Evolutionary conservation across 2,113 vertebrate genomes (phyloP), one percentile per base, ranked within the genome.

Genomic region (Oophaga pumilio): DNA sequence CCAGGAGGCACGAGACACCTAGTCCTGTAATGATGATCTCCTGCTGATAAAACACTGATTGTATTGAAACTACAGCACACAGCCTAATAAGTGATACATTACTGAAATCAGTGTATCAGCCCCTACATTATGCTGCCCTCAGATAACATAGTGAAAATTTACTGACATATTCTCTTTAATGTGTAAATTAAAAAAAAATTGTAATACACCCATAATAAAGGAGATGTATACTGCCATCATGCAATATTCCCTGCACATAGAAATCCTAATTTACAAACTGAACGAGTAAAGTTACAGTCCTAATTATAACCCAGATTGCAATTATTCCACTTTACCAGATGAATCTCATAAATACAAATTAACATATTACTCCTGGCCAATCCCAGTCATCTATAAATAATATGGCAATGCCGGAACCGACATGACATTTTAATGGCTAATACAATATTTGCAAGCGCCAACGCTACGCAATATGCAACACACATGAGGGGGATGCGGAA

Each of bases 251-350:
- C 22, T 20, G 79, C 66, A 43, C 20, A 50, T 82, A 66, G 49
- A 82, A 33, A 82, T 50, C 64, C 69, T 82, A 20, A 82, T 66
- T 82, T 66, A 82, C 60, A 52, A 43, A 68, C 28, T 52, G 33
- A 66, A 66, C 52, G 43, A 82, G 43, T n/a, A 33, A 82, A 82
- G 60, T 68, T 64, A 22, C 22, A 69, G 15, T 69, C 22, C 50
- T 83, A 49, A 53, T 53, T 83, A 33, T 59, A 69, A 17, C 18
- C 20, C 18, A 68, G 22, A 66, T 59, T 85, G 26, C 20, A 17
- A 64, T 74, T 76, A 85, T 59, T 43, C 9, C 53, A 49, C 24
- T 85, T 64, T 77, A 66, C 14, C 74, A 64, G 49, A 66, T 77
- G 33, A 43, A 66, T 78, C 60, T 64, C 60, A 69, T 80, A 71